phyloP scores from a whole-genome alignment of 2,797 vertebrate species.

The Chaunax sp. region DNA sequence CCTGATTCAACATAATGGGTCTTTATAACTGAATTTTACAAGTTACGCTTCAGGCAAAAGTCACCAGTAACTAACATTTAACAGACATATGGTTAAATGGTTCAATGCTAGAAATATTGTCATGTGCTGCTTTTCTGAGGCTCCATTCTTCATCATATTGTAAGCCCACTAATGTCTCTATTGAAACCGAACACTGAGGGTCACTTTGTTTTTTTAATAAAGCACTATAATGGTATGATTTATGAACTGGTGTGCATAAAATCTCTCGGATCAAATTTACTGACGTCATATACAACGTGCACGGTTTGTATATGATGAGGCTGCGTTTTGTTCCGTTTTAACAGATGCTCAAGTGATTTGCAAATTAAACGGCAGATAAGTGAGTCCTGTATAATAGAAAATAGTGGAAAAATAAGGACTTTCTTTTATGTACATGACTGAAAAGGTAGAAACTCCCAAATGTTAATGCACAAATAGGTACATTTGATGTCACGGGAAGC shows the following conservation, averaged over 20 bases:
- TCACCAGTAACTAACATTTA: neutral
- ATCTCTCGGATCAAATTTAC: too few species aligned
- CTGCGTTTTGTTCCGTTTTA: neutral
- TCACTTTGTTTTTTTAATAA: constrained; percentile 11
- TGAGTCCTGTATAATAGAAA: too few species aligned
- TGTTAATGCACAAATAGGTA: neutral
- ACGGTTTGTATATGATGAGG: neutral
- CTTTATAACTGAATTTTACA: constrained; percentile 7
- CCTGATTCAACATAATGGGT: constrained; percentile 4
- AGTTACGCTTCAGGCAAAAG: constrained; percentile 2
- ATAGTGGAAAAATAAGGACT: neutral
- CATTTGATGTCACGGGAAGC: neutral
- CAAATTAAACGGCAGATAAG: too few species aligned
- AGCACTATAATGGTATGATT: too few species aligned
- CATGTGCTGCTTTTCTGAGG: constrained; percentile 9
- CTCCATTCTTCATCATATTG: constrained; percentile 36
- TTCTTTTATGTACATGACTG: neutral
- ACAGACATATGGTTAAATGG: neutral
- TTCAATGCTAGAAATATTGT: neutral
- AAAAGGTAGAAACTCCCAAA: neutral
- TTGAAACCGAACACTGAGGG: constrained; percentile 33
- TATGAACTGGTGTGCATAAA: too few species aligned
- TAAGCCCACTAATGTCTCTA: constrained; percentile 36
- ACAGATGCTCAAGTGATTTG: too few species aligned
- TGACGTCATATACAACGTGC: neutral